phyloP scores from a whole-genome alignment of 1,140 invertebrate species.

The Rhopalosiphum maidis region DNA sequence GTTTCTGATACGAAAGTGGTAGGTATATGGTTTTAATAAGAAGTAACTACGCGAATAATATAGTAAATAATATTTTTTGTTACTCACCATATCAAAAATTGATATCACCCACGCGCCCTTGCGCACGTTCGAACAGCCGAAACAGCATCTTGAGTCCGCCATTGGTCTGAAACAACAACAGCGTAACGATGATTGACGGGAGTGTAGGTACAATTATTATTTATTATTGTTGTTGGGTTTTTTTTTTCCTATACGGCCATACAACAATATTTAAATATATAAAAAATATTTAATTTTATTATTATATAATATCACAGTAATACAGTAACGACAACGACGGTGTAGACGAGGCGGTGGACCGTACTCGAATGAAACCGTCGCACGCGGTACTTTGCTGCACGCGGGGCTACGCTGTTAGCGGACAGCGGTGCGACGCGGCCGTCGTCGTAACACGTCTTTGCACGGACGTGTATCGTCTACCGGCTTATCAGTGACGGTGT shows the following conservation, averaged over 20 bases:
- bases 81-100: conserved; percentile 10
- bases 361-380: background rate
- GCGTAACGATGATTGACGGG: background rate
- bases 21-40: background rate
- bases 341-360: background rate
- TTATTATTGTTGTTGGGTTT: background rate
- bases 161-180: conserved; percentile 13
- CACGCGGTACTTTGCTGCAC: background rate
- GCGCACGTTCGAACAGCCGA: conserved; percentile 30
- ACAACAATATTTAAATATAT: background rate
- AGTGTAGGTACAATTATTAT: background rate
- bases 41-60: background rate
- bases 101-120: conserved; percentile 2
- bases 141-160: conserved; percentile 33
- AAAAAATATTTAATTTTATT: background rate
- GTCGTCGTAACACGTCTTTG: background rate
- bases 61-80: background rate
- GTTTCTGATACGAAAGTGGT: background rate
- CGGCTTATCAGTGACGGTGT: too few species aligned
- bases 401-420: too few species aligned
- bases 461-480: too few species aligned
- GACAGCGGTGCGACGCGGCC: background rate
- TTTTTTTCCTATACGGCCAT: background rate
- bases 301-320: background rate
- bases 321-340: too few species aligned